A percentile compares a stretch with the other conserved stretches of the same genome.
Conservation (phyloP, 2,113 vertebrate genomes). For the Marmota flaviventris region DNA sequence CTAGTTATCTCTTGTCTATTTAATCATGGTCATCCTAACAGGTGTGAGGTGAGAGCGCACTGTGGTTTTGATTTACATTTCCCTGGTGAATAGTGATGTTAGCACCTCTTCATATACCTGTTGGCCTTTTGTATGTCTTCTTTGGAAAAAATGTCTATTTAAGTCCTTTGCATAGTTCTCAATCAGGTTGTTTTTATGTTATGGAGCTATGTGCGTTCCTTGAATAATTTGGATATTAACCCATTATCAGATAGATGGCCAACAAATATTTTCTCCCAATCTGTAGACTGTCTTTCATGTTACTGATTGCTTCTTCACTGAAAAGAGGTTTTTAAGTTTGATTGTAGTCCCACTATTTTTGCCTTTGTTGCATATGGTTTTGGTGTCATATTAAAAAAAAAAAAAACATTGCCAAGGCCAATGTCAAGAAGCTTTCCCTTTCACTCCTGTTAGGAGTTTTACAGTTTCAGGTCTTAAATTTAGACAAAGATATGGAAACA, state of each 20-base stretch:
- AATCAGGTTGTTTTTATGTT: neutral
- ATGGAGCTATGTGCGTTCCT: neutral
- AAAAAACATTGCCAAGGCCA: neutral
- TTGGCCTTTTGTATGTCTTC: neutral
- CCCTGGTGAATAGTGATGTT: neutral
- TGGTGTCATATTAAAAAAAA: neutral
- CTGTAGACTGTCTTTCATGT: neutral
- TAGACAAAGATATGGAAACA: neutral
- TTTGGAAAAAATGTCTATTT: neutral
- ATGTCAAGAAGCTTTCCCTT: neutral
- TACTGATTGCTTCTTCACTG: neutral
- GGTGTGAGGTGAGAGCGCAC: neutral
- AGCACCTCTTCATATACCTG: neutral
- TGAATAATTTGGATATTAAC: neutral
- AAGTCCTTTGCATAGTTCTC: neutral
- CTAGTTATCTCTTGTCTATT: neutral
- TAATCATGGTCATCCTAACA: neutral
- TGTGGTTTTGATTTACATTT: neutral
- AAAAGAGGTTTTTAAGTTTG: neutral
- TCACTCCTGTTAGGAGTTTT: neutral
- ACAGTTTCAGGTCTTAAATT: neutral
- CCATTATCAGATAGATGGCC: neutral
- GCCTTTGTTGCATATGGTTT: neutral
- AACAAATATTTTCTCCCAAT: neutral
- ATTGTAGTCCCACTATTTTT: neutral